Conservation (phyloP, 1,140 invertebrate species). For the Drosophila parvula region DNA sequence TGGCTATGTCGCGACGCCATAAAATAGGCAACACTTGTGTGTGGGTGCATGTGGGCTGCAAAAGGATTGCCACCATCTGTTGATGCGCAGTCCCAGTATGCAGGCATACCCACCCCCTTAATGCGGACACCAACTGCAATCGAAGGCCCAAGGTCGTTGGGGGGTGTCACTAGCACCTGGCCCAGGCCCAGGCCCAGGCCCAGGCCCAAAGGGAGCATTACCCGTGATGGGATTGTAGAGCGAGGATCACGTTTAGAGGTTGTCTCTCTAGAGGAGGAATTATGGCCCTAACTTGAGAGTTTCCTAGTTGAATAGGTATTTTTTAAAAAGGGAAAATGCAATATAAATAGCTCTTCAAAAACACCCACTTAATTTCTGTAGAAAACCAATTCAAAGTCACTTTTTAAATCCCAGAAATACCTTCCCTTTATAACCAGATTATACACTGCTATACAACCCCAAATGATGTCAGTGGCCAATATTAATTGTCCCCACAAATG, state of each 20-base stretch:
- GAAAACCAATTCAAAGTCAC: neutral
- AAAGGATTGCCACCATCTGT: conserved; percentile 43
- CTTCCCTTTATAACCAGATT: neutral
- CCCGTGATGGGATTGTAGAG: neutral
- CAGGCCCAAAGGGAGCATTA: conserved; percentile 1
- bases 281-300: too few species aligned
- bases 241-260: neutral
- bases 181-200: neutral
- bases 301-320: neutral
- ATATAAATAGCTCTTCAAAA: neutral
- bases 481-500: conserved; percentile 24
- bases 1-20: conserved; percentile 37
- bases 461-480: conserved; percentile 1
- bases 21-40: conserved; percentile 54
- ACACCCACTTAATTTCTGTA: too few species aligned
- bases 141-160: conserved; percentile 17
- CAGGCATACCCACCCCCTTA: neutral
- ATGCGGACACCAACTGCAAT: neutral
- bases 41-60: conserved; percentile 15
- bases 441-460: neutral
- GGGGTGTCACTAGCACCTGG: conserved; percentile 17
- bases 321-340: too few species aligned
- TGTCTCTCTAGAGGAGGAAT: too few species aligned
- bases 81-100: conserved; percentile 23
- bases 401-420: neutral